Evolutionary conservation across 2,113 vertebrate genomes (phyloP).

Genomic region (Etia nguti): DNA sequence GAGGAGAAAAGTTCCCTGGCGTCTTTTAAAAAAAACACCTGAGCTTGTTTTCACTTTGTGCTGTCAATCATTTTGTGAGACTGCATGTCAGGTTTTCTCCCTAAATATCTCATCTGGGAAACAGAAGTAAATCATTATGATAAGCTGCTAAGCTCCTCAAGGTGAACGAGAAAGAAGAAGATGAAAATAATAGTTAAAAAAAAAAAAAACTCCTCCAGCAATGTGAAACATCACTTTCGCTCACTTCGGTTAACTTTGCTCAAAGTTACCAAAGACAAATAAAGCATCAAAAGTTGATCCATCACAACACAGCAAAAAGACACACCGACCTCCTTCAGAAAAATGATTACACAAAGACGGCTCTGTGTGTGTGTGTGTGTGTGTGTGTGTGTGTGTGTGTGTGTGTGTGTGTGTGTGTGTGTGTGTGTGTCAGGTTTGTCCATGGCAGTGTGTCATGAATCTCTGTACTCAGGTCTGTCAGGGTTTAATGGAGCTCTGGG

Average conservation of each 20-base stretch:
- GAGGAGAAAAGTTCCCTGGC: background rate
- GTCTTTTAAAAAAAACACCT: background rate
- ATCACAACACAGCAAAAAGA: background rate
- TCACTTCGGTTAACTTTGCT: constrained; percentile 35
- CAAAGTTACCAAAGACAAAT: constrained; percentile 33
- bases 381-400: background rate
- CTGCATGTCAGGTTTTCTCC: background rate
- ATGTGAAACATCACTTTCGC: constrained; percentile 9
- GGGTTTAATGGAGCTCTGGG: constrained; percentile 75
- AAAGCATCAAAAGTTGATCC: background rate
- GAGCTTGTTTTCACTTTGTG: background rate
- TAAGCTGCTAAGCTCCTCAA: constrained; percentile 7
- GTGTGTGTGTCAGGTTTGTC: constrained; percentile 61
- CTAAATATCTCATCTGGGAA: constrained; percentile 6
- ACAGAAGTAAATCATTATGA: constrained; percentile 19
- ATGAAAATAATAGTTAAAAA: background rate
- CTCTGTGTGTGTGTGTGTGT: background rate
- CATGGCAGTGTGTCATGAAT: constrained; percentile 50
- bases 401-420: background rate
- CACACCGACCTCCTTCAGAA: constrained; percentile 5
- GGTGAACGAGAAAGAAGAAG: background rate
- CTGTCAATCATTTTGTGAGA: constrained; percentile 1
- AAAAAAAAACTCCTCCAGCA: background rate
- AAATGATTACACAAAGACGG: background rate
- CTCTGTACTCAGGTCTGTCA: constrained; percentile 64